Evolutionary conservation across 2,113 vertebrate species (phyloP).

Genomic region (Numida meleagris): DNA sequence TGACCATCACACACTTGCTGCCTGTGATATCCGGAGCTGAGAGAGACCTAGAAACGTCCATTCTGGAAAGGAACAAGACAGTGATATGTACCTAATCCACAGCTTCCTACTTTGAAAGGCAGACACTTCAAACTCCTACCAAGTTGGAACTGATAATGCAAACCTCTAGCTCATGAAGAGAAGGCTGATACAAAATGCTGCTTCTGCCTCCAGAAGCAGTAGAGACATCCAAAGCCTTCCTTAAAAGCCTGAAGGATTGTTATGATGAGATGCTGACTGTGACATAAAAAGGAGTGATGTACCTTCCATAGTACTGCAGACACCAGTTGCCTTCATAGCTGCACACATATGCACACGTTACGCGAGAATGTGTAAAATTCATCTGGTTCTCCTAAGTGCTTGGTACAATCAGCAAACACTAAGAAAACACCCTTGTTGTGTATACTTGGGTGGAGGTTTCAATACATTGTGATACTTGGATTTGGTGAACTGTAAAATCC

Average conservation of each 20-base stretch:
- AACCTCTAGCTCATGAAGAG: not conserved
- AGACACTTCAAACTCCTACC: not conserved
- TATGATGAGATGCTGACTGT: not conserved
- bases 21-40: not conserved
- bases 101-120: not conserved
- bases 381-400: not conserved
- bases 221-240: not conserved
- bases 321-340: not conserved
- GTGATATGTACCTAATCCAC: not conserved
- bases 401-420: not conserved
- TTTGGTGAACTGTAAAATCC: not conserved
- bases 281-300: not conserved
- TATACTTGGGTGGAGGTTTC: not conserved
- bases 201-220: not conserved
- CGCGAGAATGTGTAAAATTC: not conserved
- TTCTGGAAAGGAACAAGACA: not conserved
- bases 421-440: not conserved
- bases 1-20: not conserved
- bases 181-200: not conserved
- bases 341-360: fast-evolving
- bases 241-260: not conserved
- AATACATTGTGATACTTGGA: not conserved
- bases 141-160: not conserved
- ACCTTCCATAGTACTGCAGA: not conserved
- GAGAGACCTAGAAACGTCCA: fast-evolving